Conservation (phyloP, 2,113 vertebrate genomes). For the Eclectus roratus region DNA sequence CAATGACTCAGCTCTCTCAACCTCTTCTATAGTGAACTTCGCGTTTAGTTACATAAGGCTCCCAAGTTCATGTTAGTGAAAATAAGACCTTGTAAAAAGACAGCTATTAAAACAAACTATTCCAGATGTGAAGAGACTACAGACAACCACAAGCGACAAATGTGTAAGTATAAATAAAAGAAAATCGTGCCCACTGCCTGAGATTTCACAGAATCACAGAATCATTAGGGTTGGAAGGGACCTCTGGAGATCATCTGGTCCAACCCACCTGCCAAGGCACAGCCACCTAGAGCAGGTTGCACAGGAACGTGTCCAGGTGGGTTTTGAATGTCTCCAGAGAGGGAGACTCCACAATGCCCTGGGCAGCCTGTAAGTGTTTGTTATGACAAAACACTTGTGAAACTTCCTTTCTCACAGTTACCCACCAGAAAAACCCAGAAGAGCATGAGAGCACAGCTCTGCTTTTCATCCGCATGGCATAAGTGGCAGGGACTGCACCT, state of each 20-base stretch:
- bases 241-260: not conserved
- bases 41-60: not conserved
- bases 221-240: not conserved
- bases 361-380: not conserved
- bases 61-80: not conserved
- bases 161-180: not conserved
- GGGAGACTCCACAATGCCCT: not conserved
- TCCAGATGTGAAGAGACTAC: not conserved
- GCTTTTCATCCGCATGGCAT: accelerated
- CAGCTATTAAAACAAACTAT: not conserved
- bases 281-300: not conserved
- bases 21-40: not conserved
- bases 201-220: not conserved
- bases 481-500: not conserved
- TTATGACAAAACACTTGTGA: not conserved
- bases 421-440: not conserved
- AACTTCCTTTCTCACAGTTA: not conserved
- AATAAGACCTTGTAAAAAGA: not conserved
- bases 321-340: not conserved
- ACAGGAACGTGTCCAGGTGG: not conserved
- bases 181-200: not conserved
- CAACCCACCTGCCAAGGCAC: not conserved
- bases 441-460: accelerated
- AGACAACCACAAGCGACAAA: not conserved
- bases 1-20: not conserved